Base-by-base conservation (phyloP, 2,113 vertebrate species). In the Numida meleagris region DNA sequence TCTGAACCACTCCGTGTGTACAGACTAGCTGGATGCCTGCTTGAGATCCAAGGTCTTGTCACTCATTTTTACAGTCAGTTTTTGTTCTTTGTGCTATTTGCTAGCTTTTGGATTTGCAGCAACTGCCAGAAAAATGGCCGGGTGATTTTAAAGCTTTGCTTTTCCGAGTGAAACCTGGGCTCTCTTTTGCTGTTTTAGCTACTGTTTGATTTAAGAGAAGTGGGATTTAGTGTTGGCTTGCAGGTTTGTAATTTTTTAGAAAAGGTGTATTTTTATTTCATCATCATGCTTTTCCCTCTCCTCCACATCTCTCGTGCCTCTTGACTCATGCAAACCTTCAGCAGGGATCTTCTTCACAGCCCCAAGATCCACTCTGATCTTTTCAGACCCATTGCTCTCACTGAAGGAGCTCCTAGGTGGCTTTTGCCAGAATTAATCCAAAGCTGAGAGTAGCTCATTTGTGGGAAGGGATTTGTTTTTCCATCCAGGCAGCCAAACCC, bases 391-490 rank as follows among this genome's bases (percentile, higher is more conserved):
- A 9, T 81, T 45, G 45, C 88, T 75, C 50, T 63, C n/a, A 23
- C 68, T 1, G 1, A 72, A 77, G 66, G 86, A 62, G 83, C 87
- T 87, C 70, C 7, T 71, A 58, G 77, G 82, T 93, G 84, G 76
- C 73, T 94, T 92, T 81, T 92, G 94, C 95, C 95, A 95, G 89
- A 63, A 10, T 93, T 90, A 81, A 91, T 94, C 89, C 94, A 88
- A 87, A 96, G 96, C 95, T 95, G 93, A 96, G 96, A 96, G 93
- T 43, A 87, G 78, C 84, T 96, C 89, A 53, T 94, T 94, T 96
- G 88, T 94, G 94, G 97, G 97, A 96, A 92, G 82, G 81, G 79
- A 89, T 97, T 97, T 97, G 86, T 97, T 96, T 97, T 96, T 97
- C 97, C 97, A 95, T 93, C 10, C 15, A 94, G 79, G 94, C 94